Evolutionary conservation across 1,140 invertebrate genomes (phyloP).

Genomic region (Wasmannia auropunctata): DNA sequence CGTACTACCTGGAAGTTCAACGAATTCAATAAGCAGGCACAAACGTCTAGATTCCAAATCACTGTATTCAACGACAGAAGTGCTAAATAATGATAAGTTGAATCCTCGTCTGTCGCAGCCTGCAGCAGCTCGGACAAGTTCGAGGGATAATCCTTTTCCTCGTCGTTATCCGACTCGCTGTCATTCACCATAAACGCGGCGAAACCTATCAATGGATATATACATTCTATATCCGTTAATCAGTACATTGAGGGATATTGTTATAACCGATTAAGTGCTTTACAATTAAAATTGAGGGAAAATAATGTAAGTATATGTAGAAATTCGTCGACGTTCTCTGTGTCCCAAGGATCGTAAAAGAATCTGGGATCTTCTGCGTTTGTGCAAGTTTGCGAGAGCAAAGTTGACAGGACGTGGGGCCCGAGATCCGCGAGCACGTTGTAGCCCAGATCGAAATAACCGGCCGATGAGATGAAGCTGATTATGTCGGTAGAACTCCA

Average conservation of each 20-base stretch:
- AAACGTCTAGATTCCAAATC: slow-evolving; percentile 82
- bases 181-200: slow-evolving; percentile 75
- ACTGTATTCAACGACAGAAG: slow-evolving; percentile 78
- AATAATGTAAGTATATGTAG: slow-evolving; percentile 80
- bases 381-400: slow-evolving; percentile 77
- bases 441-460: slow-evolving; percentile 74
- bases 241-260: background rate
- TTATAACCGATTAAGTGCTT: slow-evolving; percentile 32
- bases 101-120: slow-evolving; percentile 76
- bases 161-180: slow-evolving; percentile 64
- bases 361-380: slow-evolving; percentile 74
- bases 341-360: slow-evolving; percentile 82
- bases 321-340: slow-evolving; percentile 75
- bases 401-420: slow-evolving; percentile 80
- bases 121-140: slow-evolving; percentile 79
- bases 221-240: slow-evolving; percentile 5
- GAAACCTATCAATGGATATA: slow-evolving; percentile 74
- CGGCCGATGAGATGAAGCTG: slow-evolving; percentile 79
- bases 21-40: slow-evolving; percentile 76
- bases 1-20: slow-evolving; percentile 80
- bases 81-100: slow-evolving; percentile 80
- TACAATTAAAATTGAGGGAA: slow-evolving; percentile 82
- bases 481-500: slow-evolving; percentile 80
- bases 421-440: slow-evolving; percentile 77
- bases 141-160: slow-evolving; percentile 75